A percentile compares a stretch with the other conserved stretches of the same genome.
Evolutionary conservation across 2,113 vertebrate genomes (phyloP).

Genomic region (Spea multiplicata): DNA sequence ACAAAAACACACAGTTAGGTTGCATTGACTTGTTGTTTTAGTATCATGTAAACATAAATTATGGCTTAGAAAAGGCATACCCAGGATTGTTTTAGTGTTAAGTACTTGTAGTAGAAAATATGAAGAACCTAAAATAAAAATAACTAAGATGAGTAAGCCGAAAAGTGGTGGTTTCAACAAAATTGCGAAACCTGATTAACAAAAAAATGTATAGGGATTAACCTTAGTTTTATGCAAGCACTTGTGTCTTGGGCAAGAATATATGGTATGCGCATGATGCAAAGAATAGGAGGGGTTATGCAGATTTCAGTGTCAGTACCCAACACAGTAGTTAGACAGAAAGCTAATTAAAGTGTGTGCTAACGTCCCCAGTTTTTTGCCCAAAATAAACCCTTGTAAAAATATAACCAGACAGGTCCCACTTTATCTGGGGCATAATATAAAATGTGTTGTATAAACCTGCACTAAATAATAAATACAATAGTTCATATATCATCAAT

Average conservation of each 20-base stretch:
- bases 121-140: not conserved
- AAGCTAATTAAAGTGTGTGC: not conserved
- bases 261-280: not conserved
- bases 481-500: no score
- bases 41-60: no score
- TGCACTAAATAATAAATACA: no score
- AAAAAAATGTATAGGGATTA: slow-evolving; percentile 6
- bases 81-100: not conserved
- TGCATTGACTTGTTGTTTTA: no score
- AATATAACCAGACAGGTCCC: no score
- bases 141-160: not conserved
- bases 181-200: slow-evolving; percentile 5
- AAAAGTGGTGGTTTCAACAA: not conserved
- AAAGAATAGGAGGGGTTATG: slow-evolving; percentile 16
- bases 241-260: not conserved
- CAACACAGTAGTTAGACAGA: not conserved
- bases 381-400: no score
- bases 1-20: no score
- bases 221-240: not conserved
- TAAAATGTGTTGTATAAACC: no score
- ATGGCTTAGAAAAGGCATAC: no score
- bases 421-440: no score
- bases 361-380: no score
- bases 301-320: not conserved
- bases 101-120: slow-evolving; percentile 5